Evolutionary conservation across 2,888 invertebrate genomes (phyloP).

Genomic region (Nebria salina): DNA sequence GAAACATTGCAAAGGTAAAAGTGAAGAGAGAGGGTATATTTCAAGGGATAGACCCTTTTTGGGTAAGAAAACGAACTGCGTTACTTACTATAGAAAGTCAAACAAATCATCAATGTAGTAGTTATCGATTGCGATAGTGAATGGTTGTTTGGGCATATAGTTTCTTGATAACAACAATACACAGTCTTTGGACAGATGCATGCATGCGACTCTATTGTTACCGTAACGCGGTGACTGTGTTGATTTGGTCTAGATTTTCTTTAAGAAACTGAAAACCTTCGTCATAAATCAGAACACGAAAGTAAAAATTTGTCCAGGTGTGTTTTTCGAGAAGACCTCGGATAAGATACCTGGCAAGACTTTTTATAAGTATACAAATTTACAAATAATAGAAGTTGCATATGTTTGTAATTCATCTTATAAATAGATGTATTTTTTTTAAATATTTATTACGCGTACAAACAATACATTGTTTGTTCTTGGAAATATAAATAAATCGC

Average conservation of each 20-base stretch:
- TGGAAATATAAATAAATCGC: not conserved
- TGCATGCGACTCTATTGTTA: slow-evolving; percentile 27
- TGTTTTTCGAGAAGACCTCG: not conserved
- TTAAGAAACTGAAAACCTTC: slow-evolving; percentile 27
- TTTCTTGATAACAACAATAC: slow-evolving; percentile 17
- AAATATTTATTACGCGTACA: no score
- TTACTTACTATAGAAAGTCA: not conserved
- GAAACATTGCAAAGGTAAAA: slow-evolving; percentile 12
- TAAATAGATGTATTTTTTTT: no score
- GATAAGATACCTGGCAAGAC: not conserved
- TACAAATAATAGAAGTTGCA: not conserved
- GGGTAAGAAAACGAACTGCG: slow-evolving; percentile 16
- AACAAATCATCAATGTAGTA: not conserved
- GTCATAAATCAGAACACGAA: slow-evolving; percentile 8
- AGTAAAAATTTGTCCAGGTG: slow-evolving; percentile 28
- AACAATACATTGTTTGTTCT: no score
- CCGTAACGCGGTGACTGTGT: not conserved
- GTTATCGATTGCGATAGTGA: not conserved
- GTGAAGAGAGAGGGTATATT: slow-evolving; percentile 11
- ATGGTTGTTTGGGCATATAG: slow-evolving; percentile 18
- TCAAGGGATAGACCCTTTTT: slow-evolving; percentile 26
- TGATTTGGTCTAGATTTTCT: slow-evolving; percentile 18
- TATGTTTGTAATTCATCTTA: no score
- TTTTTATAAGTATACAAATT: not conserved
- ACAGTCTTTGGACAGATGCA: slow-evolving; percentile 25